Evolutionary conservation across 2,888 invertebrate species (phyloP), one percentile per base, ranked within the genome.

Genomic region (Podabrus alpinus): DNA sequence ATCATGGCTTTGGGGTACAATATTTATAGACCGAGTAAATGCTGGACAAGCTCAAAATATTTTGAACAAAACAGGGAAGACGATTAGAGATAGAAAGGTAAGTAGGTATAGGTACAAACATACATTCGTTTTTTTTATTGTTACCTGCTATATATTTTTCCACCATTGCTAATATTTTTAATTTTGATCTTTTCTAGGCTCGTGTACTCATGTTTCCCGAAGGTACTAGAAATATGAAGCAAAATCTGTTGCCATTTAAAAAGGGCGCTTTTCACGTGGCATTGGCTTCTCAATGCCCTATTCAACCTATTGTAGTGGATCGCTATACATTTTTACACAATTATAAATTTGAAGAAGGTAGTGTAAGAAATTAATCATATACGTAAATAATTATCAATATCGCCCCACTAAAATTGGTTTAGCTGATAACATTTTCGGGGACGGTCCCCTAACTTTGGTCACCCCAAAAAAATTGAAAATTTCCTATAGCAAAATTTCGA

Each of bases 251-350:
- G 81, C 95, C 97, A 1, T 97, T 98, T 87, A 97, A 98, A 85
- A 98, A 98, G 86, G 98, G 98, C 9, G 97, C 97, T 3, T 98
- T 99, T 88, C 96, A 97, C 87, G 92, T 98, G 78, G 98, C 98
- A 0, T 89, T 97, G 78, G 92, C 93, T 79, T 94, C 95, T 5
- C 92, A 92, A 84, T 92, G 95, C 75, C 95, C 97, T 4, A 93
- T 98, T 77, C 94, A 97, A 83, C 97, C 98, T 0, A 92, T 97
- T 0, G 95, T 97, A 19, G 92, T 96, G 74, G 96, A 96, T 9
- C 91, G 93, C 83, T 97, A 97, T 87, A 91, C 92, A 80, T 94
- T 94, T 85, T 87, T 94, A 71, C 92, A 84, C 21, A 82, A 83
- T 29, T 77, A 82, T 24, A 80, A 89, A 78, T 94, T 95, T 84